Conservation (phyloP, 1,140 invertebrate species). For the Drosophila seguyi region DNA sequence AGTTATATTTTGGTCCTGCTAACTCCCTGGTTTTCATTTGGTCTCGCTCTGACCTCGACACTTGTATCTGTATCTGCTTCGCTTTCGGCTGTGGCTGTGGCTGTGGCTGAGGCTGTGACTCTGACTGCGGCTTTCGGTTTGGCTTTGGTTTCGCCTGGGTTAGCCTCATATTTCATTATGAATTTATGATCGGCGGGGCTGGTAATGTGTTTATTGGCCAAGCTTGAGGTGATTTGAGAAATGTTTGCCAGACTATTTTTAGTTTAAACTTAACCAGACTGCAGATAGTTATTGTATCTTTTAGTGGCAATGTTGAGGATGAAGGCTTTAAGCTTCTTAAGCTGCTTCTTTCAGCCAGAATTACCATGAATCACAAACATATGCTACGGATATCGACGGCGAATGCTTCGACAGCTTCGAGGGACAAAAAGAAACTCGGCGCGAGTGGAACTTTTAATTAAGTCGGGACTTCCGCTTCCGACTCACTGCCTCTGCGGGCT, state of each 20-base stretch:
- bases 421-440: conserved; percentile 42
- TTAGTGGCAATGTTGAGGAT: neutral
- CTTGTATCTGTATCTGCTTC: conserved; percentile 57
- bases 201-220: conserved; percentile 78
- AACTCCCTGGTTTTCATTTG: conserved; percentile 34
- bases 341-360: neutral
- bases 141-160: conserved; percentile 37
- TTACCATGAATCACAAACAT: conserved; percentile 16
- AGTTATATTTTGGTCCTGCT: conserved; percentile 35
- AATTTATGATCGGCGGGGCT: conserved; percentile 72
- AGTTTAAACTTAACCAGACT: conserved; percentile 1
- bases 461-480: conserved; percentile 67
- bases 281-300: neutral
- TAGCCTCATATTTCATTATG: conserved; percentile 73
- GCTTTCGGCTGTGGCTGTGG: conserved; percentile 23
- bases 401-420: conserved; percentile 6
- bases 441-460: conserved; percentile 68
- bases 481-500: conserved; percentile 41
- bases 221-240: conserved; percentile 52
- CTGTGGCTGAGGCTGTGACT: conserved; percentile 23
- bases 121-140: conserved; percentile 33
- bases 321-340: neutral
- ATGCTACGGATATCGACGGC: conserved; percentile 36
- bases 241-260: conserved; percentile 20
- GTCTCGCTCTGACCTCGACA: conserved; percentile 11